Evolutionary conservation across 2,888 invertebrate species (phyloP).

Genomic region (Drosophila neonasuta): DNA sequence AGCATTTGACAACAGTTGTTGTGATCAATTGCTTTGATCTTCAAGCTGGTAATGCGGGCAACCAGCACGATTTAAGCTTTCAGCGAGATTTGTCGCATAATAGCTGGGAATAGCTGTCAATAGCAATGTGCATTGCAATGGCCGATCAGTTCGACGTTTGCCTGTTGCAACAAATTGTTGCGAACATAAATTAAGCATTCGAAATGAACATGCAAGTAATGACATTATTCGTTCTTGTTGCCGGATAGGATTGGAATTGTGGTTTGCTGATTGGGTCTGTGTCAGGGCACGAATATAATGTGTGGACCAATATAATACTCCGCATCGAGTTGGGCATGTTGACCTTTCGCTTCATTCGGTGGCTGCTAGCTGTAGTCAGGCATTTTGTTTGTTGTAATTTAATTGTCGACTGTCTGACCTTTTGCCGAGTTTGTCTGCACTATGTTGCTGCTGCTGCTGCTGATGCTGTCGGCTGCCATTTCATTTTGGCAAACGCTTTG

Average conservation of each 20-base stretch:
- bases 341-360: slow-evolving; percentile 51
- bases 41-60: slow-evolving; percentile 33
- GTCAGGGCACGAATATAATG: slow-evolving; percentile 12
- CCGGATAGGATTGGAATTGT: neutral
- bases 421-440: slow-evolving; percentile 41
- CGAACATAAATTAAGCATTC: slow-evolving; percentile 68
- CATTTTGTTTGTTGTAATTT: slow-evolving; percentile 67
- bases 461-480: slow-evolving; percentile 54
- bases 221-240: slow-evolving; percentile 47
- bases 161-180: slow-evolving; percentile 65
- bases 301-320: neutral
- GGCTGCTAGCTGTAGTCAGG: slow-evolving; percentile 45
- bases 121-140: slow-evolving; percentile 29
- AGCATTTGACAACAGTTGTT: slow-evolving; percentile 40
- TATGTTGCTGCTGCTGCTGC: neutral
- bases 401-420: slow-evolving; percentile 72
- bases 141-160: slow-evolving; percentile 31
- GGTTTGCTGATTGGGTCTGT: slow-evolving; percentile 5
- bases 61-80: slow-evolving; percentile 52
- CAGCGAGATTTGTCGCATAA: slow-evolving; percentile 36
- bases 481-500: slow-evolving; percentile 24
- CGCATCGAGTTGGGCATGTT: slow-evolving; percentile 27
- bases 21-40: slow-evolving; percentile 64
- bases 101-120: slow-evolving; percentile 20
- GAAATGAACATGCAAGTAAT: slow-evolving; percentile 55